These are phyloP conservation scores for Oryzias curvinotus DNA, from an alignment of 2,113 vertebrate genomes.

Conservation along the genomic window DNA sequence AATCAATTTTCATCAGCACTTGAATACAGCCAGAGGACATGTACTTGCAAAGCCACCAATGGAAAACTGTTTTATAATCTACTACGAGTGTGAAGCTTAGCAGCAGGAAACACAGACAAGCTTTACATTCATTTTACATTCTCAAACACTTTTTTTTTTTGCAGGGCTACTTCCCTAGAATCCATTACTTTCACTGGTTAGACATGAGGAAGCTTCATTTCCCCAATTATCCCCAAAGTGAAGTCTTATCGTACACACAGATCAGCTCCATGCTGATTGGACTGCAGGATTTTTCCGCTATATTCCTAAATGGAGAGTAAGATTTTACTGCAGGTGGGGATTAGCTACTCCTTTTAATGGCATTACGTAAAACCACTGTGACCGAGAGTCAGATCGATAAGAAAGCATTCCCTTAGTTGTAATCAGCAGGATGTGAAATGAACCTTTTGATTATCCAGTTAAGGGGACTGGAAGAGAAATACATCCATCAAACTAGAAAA, in stretches of 20 bases:
- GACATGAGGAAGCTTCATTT: neutral
- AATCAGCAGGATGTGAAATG: no score
- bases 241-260: no score
- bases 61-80: constrained; percentile 7
- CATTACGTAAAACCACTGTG: no score
- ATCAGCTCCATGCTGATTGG: constrained; percentile 12
- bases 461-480: no score
- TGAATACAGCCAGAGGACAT: constrained; percentile 6
- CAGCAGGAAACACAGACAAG: neutral
- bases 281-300: no score
- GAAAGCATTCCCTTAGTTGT: no score
- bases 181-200: neutral
- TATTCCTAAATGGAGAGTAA: no score
- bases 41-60: constrained; percentile 5
- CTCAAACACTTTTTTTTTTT: neutral
- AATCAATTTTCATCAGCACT: constrained; percentile 6
- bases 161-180: neutral
- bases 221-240: neutral
- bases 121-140: neutral
- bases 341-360: no score
- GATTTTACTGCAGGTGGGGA: no score
- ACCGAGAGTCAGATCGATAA: no score
- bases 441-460: no score
- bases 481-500: no score
- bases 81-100: neutral